Conservation (phyloP, 2,113 vertebrate genomes). For the Nyctereutes procyonoides region DNA sequence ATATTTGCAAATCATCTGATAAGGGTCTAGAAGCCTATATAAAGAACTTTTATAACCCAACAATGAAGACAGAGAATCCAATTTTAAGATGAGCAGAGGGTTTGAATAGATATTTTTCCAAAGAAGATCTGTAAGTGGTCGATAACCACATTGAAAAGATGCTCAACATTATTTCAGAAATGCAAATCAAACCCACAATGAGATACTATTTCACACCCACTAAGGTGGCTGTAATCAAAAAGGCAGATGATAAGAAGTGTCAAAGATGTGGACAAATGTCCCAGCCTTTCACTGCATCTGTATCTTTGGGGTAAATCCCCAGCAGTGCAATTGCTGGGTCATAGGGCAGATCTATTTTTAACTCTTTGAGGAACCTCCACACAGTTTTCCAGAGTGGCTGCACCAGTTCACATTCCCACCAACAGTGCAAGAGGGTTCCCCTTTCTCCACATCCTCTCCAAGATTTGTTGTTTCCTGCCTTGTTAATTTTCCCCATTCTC, state of each 20-base stretch:
- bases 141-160: neutral
- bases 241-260: neutral
- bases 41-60: neutral
- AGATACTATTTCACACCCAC: neutral
- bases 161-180: neutral
- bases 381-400: no score
- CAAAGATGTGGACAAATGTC: neutral
- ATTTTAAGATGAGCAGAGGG: neutral
- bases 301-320: no score
- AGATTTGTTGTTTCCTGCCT: no score
- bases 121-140: neutral
- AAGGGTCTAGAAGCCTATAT: neutral
- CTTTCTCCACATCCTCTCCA: no score
- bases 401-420: no score
- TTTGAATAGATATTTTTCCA: neutral
- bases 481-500: no score
- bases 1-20: neutral
- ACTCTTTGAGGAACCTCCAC: no score
- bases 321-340: no score
- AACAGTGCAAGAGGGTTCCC: no score
- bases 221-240: neutral
- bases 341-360: no score
- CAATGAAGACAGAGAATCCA: neutral
- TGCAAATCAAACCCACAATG: neutral
- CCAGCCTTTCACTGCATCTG: no score